These are phyloP conservation scores for Chymomyza amoena DNA, from an alignment of 2,888 invertebrate genomes.

Conservation along the genomic window DNA sequence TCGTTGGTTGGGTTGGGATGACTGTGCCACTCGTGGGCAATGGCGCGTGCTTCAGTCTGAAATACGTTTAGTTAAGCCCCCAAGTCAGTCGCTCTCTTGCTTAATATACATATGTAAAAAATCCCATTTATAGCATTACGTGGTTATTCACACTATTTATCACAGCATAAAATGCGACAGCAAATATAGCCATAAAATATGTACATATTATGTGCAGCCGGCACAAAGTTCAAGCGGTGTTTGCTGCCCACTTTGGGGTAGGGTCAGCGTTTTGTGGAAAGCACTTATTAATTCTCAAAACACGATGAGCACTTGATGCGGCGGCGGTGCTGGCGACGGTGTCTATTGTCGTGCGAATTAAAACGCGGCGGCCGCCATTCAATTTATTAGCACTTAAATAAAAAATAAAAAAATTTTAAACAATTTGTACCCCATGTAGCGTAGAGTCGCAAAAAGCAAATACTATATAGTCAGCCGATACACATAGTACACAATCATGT, in stretches of 20 bases:
- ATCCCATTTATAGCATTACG: background rate
- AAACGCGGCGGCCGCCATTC: conserved; percentile 54
- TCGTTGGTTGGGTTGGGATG: background rate
- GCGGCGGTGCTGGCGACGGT: conserved; percentile 10
- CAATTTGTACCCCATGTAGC: conserved; percentile 53
- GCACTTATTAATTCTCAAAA: background rate
- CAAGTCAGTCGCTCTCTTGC: background rate
- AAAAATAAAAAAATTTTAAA: conserved; percentile 7
- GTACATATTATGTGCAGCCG: conserved; percentile 1
- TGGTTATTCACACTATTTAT: background rate
- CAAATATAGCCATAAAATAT: conserved; percentile 6
- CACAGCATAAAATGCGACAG: conserved; percentile 5
- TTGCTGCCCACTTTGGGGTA: background rate
- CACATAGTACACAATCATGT: conserved; percentile 26
- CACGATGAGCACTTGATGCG: conserved; percentile 38
- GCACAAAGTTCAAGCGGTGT: background rate
- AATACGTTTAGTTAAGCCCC: background rate
- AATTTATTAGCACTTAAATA: conserved; percentile 70
- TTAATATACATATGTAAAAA: conserved; percentile 1
- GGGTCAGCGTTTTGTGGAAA: background rate
- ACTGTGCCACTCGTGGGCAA: background rate
- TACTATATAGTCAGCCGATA: conserved; percentile 9
- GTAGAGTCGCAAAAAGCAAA: conserved; percentile 30
- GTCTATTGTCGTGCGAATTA: conserved; percentile 50
- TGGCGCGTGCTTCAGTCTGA: background rate